Percentiles rank a stretch among this genome's conserved stretches.
Evolutionary conservation across 2,113 vertebrate genomes (phyloP).

Genomic region (Ellobius talpinus): DNA sequence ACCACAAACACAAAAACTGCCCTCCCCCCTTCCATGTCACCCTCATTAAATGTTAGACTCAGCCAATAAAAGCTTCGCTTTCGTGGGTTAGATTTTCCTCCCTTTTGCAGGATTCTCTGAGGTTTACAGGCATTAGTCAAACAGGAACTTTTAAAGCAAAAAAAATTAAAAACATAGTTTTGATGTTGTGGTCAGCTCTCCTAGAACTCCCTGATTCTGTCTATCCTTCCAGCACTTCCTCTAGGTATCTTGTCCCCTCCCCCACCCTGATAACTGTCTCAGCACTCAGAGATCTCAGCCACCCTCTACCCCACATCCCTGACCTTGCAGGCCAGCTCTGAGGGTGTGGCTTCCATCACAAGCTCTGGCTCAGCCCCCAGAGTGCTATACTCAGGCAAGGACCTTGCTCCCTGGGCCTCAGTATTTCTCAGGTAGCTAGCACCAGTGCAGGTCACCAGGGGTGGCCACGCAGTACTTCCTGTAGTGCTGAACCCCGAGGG

Average conservation of each 20-base stretch:
- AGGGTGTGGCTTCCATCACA: background rate
- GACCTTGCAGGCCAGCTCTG: background rate
- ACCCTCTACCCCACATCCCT: too few relatives aligned
- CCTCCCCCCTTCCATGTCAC: too few relatives aligned
- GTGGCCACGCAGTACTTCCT: too few relatives aligned
- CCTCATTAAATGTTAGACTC: background rate
- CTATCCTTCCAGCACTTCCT: background rate
- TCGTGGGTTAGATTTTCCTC: background rate
- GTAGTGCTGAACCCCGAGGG: background rate
- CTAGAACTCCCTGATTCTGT: background rate
- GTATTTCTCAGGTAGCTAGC: background rate
- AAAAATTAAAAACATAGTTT: background rate
- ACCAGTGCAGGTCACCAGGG: too few relatives aligned
- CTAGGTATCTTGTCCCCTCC: too few relatives aligned
- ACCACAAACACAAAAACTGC: too few relatives aligned
- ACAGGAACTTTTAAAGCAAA: background rate
- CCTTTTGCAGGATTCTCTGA: background rate
- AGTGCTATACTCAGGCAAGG: background rate
- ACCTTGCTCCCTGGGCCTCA: background rate
- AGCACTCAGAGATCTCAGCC: fast-evolving
- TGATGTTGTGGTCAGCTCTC: background rate
- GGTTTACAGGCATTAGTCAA: fast-evolving
- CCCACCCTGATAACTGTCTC: background rate
- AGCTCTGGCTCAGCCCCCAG: background rate
- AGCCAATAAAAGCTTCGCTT: background rate